phyloP scores from a whole-genome alignment of 2,797 vertebrate genomes.

The Pangasius macronema region DNA sequence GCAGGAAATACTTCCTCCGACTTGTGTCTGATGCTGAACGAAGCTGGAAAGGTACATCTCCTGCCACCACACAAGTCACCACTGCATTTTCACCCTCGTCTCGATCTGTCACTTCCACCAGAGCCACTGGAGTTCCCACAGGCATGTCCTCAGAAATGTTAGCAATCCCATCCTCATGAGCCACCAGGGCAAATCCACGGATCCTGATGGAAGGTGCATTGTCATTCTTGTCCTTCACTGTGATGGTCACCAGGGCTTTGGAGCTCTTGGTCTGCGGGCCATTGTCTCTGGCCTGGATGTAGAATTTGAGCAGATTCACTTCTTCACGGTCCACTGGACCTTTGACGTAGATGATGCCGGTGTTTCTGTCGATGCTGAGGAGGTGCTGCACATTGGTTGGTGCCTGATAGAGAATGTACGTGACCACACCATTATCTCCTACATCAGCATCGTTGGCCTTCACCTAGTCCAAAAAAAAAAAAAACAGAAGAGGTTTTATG shows the following conservation, averaged over 20 bases:
- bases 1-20: constrained; percentile 96
- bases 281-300: constrained; percentile 88
- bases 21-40: constrained; percentile 90
- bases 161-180: constrained; percentile 89
- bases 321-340: constrained; percentile 91
- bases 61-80: constrained; percentile 94
- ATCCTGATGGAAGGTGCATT: constrained; percentile 93
- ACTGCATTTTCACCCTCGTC: constrained; percentile 95
- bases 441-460: constrained; percentile 93
- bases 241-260: constrained; percentile 86
- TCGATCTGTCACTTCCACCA: constrained; percentile 93
- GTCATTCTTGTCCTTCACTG: constrained; percentile 91
- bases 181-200: constrained; percentile 91
- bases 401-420: constrained; percentile 91
- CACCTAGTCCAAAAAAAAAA: constrained; percentile 73
- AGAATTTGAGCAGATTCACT: constrained; percentile 87
- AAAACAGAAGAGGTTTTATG: constrained; percentile 2
- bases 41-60: constrained; percentile 93
- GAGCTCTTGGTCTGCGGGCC: constrained; percentile 89
- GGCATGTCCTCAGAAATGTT: constrained; percentile 97
- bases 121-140: constrained; percentile 88
- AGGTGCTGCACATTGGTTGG: constrained; percentile 84
- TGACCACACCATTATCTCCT: constrained; percentile 88
- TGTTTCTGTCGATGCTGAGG: constrained; percentile 86
- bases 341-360: constrained; percentile 90